Base-by-base conservation (phyloP, 2,113 vertebrate genomes). In the Butorides virescens region DNA sequence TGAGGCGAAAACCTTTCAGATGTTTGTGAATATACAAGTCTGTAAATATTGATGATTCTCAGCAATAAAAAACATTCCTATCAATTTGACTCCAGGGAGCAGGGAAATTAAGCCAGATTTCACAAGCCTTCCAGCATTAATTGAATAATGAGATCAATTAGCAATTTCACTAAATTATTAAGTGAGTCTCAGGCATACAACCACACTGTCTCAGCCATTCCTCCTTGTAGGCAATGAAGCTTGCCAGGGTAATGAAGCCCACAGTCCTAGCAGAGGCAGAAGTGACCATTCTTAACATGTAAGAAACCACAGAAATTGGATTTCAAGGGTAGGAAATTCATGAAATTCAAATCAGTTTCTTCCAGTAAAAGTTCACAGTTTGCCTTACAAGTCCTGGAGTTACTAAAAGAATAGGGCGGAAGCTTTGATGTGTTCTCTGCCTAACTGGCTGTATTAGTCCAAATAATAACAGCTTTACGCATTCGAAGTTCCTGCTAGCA, bases 91-190 rank as follows among this genome's bases (percentile, higher is more conserved):
- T 93, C 20, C 67, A 65, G 29, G 47, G 42, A 92, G 74, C 67
- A 85, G 62, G 52, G 30, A 97, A 97, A 96, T 95, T 94, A 91
- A 83, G 88, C 42, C 49, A 95, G 58, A 55, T 71, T 96, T 95
- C 52, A 89, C 47, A 93, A 96, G 71, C 34, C 29, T 86, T 86
- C 52, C 85, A 93, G 63, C 94, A 89, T 96, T 96, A 96, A 93
- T 71, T 92, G 55, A 97, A 90, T 97, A 91, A 66, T 95, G 86
- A 97, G 52, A 91, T 95, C 83, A 96, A 86, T 95, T 97, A 96
- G 55, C 50, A 96, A 85, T 96, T 95, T 7, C 47, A 84, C 80
- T 92, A 76, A 90, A 95, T 96, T 85, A 95, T 92, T 93, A 96
- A 95, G 61, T 37, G 66, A 93, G 11, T 46, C 39, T 87, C 53